Conservation (phyloP, 2,113 vertebrate species). For the Gila orcuttii region DNA sequence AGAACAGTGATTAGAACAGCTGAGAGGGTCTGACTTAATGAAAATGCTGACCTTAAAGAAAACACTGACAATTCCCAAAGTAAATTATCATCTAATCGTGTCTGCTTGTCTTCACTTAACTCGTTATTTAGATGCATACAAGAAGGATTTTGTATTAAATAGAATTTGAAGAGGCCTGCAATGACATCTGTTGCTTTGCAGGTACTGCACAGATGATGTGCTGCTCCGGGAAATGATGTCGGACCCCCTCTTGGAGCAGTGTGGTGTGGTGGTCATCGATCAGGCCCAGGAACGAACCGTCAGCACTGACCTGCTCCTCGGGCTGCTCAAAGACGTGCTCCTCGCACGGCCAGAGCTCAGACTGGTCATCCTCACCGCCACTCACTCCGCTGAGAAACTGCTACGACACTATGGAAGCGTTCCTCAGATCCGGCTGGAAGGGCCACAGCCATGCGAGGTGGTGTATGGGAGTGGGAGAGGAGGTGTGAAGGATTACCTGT, state of each 20-base stretch:
- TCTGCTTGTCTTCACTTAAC: conserved; percentile 25
- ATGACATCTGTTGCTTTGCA: conserved; percentile 57
- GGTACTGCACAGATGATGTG: conserved; percentile 86
- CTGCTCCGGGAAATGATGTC: conserved; percentile 92
- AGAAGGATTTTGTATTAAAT: not conserved
- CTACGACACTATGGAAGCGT: conserved; percentile 66
- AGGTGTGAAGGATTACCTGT: conserved; percentile 74
- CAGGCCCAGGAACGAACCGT: conserved; percentile 83
- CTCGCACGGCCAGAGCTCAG: conserved; percentile 80
- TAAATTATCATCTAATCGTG: conserved; percentile 15
- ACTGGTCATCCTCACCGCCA: conserved; percentile 79
- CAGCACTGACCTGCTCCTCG: conserved; percentile 82
- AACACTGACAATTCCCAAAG: conserved; percentile 26
- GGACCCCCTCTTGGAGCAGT: conserved; percentile 80
- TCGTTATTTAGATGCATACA: not conserved
- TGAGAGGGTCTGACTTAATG: conserved; percentile 48
- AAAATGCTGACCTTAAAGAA: conserved; percentile 54
- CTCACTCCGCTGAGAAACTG: conserved; percentile 69
- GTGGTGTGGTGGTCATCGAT: conserved; percentile 82
- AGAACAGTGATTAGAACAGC: conserved; percentile 21
- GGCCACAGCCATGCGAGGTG: conserved; percentile 61
- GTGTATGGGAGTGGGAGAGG: conserved; percentile 74
- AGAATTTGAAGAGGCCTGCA: not conserved
- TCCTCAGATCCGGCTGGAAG: conserved; percentile 72
- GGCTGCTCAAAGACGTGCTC: conserved; percentile 82